phyloP scores from a whole-genome alignment of 2,113 vertebrate genomes.

The Micronycteris hirsuta region DNA sequence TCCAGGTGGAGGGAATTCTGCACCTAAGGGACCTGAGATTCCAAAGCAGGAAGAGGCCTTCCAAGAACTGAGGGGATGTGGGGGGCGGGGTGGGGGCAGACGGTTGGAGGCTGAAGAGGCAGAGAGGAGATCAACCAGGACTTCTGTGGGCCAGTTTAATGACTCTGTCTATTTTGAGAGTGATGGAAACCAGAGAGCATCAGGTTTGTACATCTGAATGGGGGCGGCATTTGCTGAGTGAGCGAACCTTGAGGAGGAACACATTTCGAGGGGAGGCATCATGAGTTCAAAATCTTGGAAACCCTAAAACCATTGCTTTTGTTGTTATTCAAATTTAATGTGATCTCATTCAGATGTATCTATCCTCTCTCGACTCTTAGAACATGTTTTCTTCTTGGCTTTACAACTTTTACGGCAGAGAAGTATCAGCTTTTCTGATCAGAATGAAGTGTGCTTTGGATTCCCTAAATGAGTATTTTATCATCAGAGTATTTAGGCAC shows the following conservation, averaged over 20 bases:
- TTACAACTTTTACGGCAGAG: slow-evolving; percentile 17
- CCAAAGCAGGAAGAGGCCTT: neutral
- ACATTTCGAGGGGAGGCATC: neutral
- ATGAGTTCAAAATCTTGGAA: neutral
- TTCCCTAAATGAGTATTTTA: neutral
- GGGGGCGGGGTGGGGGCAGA: neutral
- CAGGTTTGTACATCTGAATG: neutral
- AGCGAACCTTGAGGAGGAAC: neutral
- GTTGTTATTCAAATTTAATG: neutral
- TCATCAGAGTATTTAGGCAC: neutral
- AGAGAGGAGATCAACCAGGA: neutral
- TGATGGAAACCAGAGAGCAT: neutral
- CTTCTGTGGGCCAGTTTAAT: neutral
- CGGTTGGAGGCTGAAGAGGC: neutral
- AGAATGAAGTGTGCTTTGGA: neutral
- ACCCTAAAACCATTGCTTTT: neutral
- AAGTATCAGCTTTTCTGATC: neutral
- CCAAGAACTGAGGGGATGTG: neutral
- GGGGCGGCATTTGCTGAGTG: neutral
- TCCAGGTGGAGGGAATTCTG: neutral
- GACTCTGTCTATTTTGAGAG: neutral
- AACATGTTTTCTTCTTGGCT: slow-evolving; percentile 22
- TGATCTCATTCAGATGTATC: neutral
- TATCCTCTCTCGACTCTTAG: neutral
- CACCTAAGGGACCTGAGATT: neutral